A percentile compares a stretch with the other conserved stretches of the same genome.
phyloP scores from a whole-genome alignment of 2,888 invertebrate species.

The Eilema depressum region DNA sequence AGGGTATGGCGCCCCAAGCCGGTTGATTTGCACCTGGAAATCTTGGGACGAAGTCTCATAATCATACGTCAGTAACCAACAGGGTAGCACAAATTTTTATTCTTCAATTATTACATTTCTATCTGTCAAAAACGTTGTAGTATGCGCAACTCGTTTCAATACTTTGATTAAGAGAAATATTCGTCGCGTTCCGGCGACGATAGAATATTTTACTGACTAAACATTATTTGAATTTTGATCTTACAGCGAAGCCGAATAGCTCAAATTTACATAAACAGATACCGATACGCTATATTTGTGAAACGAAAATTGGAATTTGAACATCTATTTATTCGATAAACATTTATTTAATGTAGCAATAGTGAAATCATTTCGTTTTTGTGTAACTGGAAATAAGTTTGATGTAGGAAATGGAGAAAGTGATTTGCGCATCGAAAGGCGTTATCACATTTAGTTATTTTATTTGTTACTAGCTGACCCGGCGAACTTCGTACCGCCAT shows the following conservation, averaged over 20 bases:
- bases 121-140: not conserved
- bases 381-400: not conserved
- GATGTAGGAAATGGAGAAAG: not conserved
- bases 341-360: not conserved
- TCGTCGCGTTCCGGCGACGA: not conserved
- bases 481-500: too few relatives aligned
- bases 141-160: not conserved
- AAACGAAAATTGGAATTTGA: constrained; percentile 6
- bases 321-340: not conserved
- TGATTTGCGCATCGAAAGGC: too few relatives aligned
- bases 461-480: too few relatives aligned
- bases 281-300: not conserved
- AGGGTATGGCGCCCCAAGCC: too few relatives aligned
- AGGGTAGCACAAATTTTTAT: too few relatives aligned
- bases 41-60: too few relatives aligned
- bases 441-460: too few relatives aligned
- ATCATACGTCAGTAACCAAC: too few relatives aligned
- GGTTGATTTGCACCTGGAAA: too few relatives aligned
- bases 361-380: not conserved
- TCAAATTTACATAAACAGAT: constrained; percentile 8
- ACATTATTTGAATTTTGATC: constrained; percentile 7
- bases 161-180: constrained; percentile 6
- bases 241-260: not conserved
- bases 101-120: not conserved
- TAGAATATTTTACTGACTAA: constrained; percentile 9